Conservation (phyloP, 2,113 vertebrate genomes). For the Xenus cinereus region DNA sequence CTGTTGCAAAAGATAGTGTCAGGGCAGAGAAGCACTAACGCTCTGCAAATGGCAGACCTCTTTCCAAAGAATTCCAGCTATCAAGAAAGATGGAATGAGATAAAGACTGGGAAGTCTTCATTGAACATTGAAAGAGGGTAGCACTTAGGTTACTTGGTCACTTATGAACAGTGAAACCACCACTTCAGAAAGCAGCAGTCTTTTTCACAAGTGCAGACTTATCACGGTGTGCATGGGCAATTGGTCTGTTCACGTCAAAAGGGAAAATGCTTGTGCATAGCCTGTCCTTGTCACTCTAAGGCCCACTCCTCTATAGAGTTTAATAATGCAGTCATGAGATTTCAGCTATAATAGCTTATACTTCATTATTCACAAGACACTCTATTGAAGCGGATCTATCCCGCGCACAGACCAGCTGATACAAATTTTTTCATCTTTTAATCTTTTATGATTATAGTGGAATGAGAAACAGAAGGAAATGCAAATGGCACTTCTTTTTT, state of each 20-base stretch:
- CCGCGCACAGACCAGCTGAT: not conserved
- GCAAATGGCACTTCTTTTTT: not conserved
- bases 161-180: not conserved
- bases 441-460: not conserved
- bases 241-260: not conserved
- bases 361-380: not conserved
- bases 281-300: not conserved
- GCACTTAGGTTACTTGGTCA: not conserved
- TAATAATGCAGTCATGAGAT: not conserved
- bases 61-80: not conserved
- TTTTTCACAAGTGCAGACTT: not conserved
- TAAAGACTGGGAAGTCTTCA: not conserved
- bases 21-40: not conserved
- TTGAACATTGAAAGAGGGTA: not conserved
- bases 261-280: fast-evolving
- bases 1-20: not conserved
- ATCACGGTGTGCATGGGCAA: not conserved
- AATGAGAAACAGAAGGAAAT: not conserved
- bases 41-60: not conserved
- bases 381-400: not conserved
- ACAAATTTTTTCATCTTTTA: not conserved
- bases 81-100: not conserved
- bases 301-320: not conserved
- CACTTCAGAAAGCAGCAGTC: not conserved
- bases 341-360: not conserved